These are phyloP conservation scores for Fragum whitleyi DNA, from an alignment of 2,888 invertebrate genomes.

Conservation along the genomic window DNA sequence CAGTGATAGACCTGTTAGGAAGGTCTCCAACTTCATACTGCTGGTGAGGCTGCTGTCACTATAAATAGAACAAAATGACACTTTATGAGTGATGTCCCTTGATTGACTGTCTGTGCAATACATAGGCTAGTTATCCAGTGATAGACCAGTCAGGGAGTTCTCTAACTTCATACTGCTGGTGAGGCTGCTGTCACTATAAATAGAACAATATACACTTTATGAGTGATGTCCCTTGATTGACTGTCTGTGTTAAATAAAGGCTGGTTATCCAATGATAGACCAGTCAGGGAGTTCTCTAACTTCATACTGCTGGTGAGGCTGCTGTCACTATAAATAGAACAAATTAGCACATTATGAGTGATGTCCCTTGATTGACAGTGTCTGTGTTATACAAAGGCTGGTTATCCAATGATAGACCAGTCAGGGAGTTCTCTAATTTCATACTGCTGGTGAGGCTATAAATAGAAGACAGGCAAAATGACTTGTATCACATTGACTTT, in stretches of 20 bases:
- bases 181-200: conserved; percentile 6
- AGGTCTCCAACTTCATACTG: conserved; percentile 9
- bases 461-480: neutral
- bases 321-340: conserved; percentile 4
- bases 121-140: neutral
- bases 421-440: conserved; percentile 6
- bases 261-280: conserved; percentile 5
- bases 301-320: neutral
- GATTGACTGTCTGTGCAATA: neutral
- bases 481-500: too few species aligned
- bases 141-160: neutral
- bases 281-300: neutral
- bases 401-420: neutral
- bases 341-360: neutral
- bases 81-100: neutral
- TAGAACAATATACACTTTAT: neutral
- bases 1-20: neutral
- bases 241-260: neutral
- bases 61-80: neutral
- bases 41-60: neutral
- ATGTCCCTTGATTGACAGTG: neutral
- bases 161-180: conserved; percentile 5
- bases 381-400: neutral
- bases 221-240: neutral
- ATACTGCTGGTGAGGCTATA: neutral